Evolutionary conservation across 2,113 vertebrate genomes (phyloP), one percentile per base, ranked within the genome.

Genomic region (Hyaena hyaena): DNA sequence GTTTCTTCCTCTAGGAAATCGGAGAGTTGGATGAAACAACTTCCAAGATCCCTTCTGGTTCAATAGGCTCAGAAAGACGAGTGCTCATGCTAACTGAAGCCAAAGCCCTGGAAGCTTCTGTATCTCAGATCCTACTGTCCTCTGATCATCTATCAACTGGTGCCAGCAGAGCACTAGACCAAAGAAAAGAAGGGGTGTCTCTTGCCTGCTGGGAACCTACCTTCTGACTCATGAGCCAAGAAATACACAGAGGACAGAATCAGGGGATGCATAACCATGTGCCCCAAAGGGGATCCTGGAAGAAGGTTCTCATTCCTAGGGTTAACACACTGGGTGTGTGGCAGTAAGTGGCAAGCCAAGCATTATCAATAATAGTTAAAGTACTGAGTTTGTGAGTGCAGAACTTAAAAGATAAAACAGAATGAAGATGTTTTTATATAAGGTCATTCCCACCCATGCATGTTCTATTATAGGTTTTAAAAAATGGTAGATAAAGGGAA

Each of bases 401-500:
- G 69, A 61, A 80, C 26, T 88, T 16, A 92, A 83, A 85, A 92
- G 26, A 33, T 33, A 88, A 92, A 50, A n/a, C n/a, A 88, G n/a
- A 94, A 74, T 53, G 50, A 48, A 21, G 43, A 7, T 33, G 35
- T 76, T 84, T 81, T 66, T 35, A 53, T 35, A 26, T 48, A 53
- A 10, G 19, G 43, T 81, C 8, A 68, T 55, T 92, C 55, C 73
- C 31, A 61, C 4, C 77, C 23, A 33, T 76, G 31, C 31, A 69
- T 28, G 69, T 76, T 80, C 66, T 66, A 39, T 53, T 53, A 65
- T 17, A 84, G 19, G n/a, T 71, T 83, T 73, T 73, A 84, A 88
- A 96, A 48, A 48, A 5, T 45, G 8, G 39, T 61, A 81, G 48
- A 79, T 63, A 68, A 17, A 82, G 43, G 35, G 43, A 4, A 6